Conservation (phyloP, 2,797 vertebrate species). For the Periophthalmus magnuspinnatus region DNA sequence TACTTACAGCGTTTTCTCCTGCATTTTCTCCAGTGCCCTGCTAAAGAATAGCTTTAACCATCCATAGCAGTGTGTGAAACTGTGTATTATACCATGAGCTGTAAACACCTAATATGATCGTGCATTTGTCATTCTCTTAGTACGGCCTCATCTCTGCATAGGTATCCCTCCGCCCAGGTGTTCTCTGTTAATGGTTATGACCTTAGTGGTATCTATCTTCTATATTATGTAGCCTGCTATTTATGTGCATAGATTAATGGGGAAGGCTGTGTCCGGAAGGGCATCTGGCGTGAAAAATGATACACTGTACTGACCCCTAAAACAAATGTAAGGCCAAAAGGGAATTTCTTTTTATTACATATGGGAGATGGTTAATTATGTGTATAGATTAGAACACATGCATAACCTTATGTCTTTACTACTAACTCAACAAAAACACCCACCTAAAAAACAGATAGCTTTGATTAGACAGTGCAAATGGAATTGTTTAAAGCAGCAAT, state of each 20-base stretch:
- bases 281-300: slow-evolving; percentile 3
- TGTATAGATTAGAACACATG: not conserved
- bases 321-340: slow-evolving; percentile 2
- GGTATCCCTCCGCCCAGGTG: not conserved
- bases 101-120: not conserved
- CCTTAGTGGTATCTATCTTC: slow-evolving; percentile 11
- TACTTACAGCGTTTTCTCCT: not conserved
- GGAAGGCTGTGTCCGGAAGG: not conserved
- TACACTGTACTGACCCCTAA: not conserved
- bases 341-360: slow-evolving; percentile 1
- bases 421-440: not conserved
- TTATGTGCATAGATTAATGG: slow-evolving; percentile 6
- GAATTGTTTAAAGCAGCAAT: too few species aligned
- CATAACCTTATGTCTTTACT: not conserved
- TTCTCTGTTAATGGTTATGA: slow-evolving; percentile 4
- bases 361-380: not conserved
- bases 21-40: not conserved
- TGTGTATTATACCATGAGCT: not conserved
- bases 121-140: not conserved
- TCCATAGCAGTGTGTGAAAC: not conserved
- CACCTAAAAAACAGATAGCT: not conserved
- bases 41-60: not conserved
- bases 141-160: not conserved
- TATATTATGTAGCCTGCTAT: slow-evolving; percentile 2
- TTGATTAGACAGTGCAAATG: too few species aligned